phyloP scores from a whole-genome alignment of 1,140 invertebrate genomes.

The Eumeta japonica region DNA sequence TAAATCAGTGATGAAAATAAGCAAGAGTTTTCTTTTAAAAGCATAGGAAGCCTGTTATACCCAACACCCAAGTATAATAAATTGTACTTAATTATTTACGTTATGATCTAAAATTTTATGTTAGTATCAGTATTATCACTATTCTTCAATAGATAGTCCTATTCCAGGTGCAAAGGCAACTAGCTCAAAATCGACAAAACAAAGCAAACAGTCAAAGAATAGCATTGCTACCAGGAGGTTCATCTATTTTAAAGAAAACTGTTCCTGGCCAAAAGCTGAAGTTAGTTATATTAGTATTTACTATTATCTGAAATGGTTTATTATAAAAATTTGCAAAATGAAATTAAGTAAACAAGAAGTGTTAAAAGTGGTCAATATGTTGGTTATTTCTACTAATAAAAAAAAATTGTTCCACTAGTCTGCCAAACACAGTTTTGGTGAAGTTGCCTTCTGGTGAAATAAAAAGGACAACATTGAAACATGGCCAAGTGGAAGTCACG shows the following conservation, averaged over 20 bases:
- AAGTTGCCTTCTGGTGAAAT: conserved; percentile 63
- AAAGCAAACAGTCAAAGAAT: conserved; percentile 68
- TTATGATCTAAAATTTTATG: background rate
- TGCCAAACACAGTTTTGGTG: conserved; percentile 62
- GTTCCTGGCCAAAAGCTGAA: conserved; percentile 44
- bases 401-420: too few species aligned
- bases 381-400: too few species aligned
- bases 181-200: conserved; percentile 67
- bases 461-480: conserved; percentile 48
- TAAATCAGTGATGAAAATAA: too few species aligned
- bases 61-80: too few species aligned
- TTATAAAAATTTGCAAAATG: too few species aligned
- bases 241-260: conserved; percentile 55
- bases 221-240: conserved; percentile 68
- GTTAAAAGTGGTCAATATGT: too few species aligned
- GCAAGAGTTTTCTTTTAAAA: too few species aligned
- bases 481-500: conserved; percentile 40
- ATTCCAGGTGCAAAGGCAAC: conserved; percentile 66
- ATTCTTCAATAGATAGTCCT: background rate
- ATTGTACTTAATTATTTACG: background rate
- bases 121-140: too few species aligned
- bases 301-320: background rate
- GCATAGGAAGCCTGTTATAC: too few species aligned
- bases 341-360: too few species aligned
- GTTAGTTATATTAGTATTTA: conserved; percentile 23